Evolutionary conservation across 2,888 invertebrate genomes (phyloP), one percentile per base, ranked within the genome.

Genomic region (Neuroscelio doddi): DNA sequence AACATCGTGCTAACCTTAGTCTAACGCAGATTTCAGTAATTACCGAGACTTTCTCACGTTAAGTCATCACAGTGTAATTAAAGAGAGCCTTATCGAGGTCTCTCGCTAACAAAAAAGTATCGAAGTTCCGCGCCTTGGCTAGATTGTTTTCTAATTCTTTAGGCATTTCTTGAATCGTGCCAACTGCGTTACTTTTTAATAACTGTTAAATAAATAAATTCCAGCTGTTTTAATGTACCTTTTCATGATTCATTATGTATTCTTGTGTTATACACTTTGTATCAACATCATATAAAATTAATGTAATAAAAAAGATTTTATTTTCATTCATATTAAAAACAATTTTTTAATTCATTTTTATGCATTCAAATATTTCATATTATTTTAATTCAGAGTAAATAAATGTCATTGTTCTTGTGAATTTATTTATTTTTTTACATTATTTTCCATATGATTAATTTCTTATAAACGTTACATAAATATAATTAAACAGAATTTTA

Each of bases 31-130:
- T 72, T 56, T 15, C 21, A 36, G 53, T 64, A 71, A 70, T 73
- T 69, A 73, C 58, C 46, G 62, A 50, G 52, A 66, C 52, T 67
- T 77, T 76, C 74, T 72, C 79, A 77, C 75, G 73, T 73, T 68
- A 69, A 69, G 68, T 69, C 64, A 66, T 68, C 59, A 41, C 29
- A 29, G 44, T 29, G 16, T 53, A 45, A 53, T 53, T 53, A 45
- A 24, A 42, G 24, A 12, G 42, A 24, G 72, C 70, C 26, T 42
- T 42, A 42, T 42, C 26, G 26, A 26, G 42, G 24, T 3, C 42
- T 12, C 26, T 2, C 21, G 26, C 9, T 1, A 2, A 26, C 12
- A 42, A 42, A 42, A 42, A 42, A 26, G 36, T 14, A 36, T 36
- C 36, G 36, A 36, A 36, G 36, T 36, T 14, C 36, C 36, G 36